A percentile compares a stretch with the other conserved stretches of the same genome.
These are phyloP conservation scores for Zophobas morio DNA, from an alignment of 1,140 invertebrate genomes.

Conservation along the genomic window DNA sequence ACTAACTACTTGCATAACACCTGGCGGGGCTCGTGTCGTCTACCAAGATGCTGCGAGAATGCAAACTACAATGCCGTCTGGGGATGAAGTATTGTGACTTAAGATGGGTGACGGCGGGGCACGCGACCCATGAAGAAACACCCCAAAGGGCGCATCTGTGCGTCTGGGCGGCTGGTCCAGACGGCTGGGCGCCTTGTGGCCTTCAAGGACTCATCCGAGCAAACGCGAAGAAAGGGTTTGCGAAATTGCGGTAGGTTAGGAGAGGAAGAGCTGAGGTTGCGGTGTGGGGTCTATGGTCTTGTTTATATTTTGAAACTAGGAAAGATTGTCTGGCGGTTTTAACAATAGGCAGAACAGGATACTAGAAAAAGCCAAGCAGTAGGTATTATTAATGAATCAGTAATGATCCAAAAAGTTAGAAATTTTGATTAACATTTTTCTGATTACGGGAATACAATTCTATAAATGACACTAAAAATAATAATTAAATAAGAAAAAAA, in stretches of 20 bases:
- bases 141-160: conserved; percentile 20
- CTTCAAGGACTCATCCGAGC: conserved; percentile 6
- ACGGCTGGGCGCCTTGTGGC: conserved; percentile 1
- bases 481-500: no score
- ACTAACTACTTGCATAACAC: conserved; percentile 47
- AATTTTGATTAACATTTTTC: no score
- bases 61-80: conserved; percentile 55
- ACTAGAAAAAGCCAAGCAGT: no score
- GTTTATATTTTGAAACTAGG: no score
- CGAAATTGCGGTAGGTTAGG: conserved; percentile 11
- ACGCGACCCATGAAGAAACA: conserved; percentile 48
- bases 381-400: no score
- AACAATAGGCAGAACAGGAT: no score
- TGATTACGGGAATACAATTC: no score
- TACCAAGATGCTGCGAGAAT: conserved; percentile 43
- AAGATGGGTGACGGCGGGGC: conserved; percentile 42
- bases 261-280: not conserved
- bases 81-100: conserved; percentile 47
- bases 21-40: conserved; percentile 52
- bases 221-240: not conserved
- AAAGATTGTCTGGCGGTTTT: no score
- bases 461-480: no score
- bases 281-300: no score
- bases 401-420: no score
- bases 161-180: conserved; percentile 32